Evolutionary conservation across 2,797 vertebrate species (phyloP).

Genomic region (Phrynocephalus vlangalii): DNA sequence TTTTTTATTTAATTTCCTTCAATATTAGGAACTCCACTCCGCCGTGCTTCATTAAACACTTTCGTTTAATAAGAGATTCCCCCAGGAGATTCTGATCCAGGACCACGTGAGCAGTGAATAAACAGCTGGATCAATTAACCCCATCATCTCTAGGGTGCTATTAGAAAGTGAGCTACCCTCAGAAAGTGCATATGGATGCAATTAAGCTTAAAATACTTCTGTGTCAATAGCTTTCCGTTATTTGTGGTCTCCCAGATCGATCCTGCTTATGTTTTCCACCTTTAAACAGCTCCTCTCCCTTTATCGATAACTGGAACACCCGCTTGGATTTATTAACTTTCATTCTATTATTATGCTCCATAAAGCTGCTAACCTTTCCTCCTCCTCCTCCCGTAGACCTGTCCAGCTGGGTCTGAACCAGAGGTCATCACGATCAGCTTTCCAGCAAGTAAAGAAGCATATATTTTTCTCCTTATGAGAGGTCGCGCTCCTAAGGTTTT

Average conservation of each 20-base stretch:
- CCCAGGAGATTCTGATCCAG: slow-evolving; percentile 84
- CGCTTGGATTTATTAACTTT: slow-evolving; percentile 72
- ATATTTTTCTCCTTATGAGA: background rate
- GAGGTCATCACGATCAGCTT: too few relatives aligned
- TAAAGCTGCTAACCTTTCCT: background rate
- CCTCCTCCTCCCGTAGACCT: background rate
- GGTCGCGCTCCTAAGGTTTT: background rate
- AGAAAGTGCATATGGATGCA: slow-evolving; percentile 88
- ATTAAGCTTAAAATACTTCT: slow-evolving; percentile 83
- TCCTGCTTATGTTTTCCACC: slow-evolving; percentile 74
- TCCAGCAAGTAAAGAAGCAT: background rate
- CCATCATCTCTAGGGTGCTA: slow-evolving; percentile 85
- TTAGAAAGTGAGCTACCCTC: slow-evolving; percentile 89
- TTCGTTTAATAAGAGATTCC: slow-evolving; percentile 87
- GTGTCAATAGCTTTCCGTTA: slow-evolving; percentile 83
- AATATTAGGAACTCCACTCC: slow-evolving; percentile 83
- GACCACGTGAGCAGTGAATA: slow-evolving; percentile 87
- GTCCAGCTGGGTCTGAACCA: background rate
- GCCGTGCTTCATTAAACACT: slow-evolving; percentile 94
- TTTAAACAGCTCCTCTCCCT: slow-evolving; percentile 64
- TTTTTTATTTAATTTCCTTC: slow-evolving; percentile 77
- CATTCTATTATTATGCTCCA: slow-evolving; percentile 54
- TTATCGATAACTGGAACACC: slow-evolving; percentile 73
- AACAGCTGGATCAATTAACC: slow-evolving; percentile 96
- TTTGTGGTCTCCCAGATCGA: slow-evolving; percentile 80